Base-by-base conservation (phyloP, 1,140 invertebrate species). In the Glossosoma conforme region DNA sequence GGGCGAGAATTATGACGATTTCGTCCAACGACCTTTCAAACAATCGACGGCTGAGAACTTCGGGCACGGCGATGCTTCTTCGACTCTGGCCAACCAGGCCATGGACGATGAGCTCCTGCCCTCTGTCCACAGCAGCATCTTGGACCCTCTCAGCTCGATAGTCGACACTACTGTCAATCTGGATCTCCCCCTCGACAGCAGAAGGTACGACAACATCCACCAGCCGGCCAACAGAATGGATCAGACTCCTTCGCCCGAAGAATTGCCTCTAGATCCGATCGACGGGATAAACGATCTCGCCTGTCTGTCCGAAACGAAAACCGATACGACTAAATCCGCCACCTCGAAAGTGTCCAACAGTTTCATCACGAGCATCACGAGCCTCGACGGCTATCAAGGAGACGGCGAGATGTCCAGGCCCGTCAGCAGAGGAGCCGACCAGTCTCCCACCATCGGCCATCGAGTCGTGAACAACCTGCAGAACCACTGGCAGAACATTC, bases 321-420 rank as follows among this genome's bases (percentile, higher is more conserved):
- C 66, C 11, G 77, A 79, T 54, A 67, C 70, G 22, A 65, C 69
- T n/a, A 79, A 79, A 61, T 77, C 79, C 19, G 79, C 79, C 61
- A 76, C 73, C 22, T 74, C 76, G 22, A 78, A 80, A 64, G 75
- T 76, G 24, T 77, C 76, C 11, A 80, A 78, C 60, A 87, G 85
- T 64, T 88, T 89, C 61, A 83, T 90, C 2, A 90, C 87, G 1
- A 89, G 87, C 61, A 89, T 90, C 20, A 89, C 87, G 3, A 91
- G 88, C 62, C 69, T 90, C 54, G 89, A 92, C 62, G 89, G 89
- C 10, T 91, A 91, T 67, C 89, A 91, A 69, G 87, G 87, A 9
- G 87, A 89, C 69, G 87, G 87, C 0, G 87, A 90, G 68, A 87
- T 86, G 77, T 89, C 85, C 6, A 70, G 86, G 37, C 86, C 85